Evolutionary conservation across 2,888 invertebrate species (phyloP).

Genomic region (Bugula neritina): DNA sequence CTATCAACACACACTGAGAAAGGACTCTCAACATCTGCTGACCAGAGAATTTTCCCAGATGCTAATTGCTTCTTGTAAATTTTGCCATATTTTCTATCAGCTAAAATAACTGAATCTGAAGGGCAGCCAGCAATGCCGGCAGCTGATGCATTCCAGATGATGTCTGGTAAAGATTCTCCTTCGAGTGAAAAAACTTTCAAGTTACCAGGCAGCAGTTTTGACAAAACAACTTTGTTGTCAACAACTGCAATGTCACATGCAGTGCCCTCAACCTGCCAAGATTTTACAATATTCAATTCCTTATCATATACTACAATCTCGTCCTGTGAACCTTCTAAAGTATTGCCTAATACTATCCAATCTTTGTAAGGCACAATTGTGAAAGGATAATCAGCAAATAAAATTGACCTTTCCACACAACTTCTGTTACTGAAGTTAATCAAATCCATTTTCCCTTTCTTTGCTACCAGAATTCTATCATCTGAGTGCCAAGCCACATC

Average conservation of each 20-base stretch:
- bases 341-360: background rate
- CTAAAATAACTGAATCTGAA: background rate
- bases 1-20: background rate
- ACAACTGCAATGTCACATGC: constrained; percentile 4
- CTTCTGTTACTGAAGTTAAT: background rate
- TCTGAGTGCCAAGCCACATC: background rate
- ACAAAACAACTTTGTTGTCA: background rate
- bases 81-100: background rate
- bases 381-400: background rate
- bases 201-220: background rate
- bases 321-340: background rate
- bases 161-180: background rate
- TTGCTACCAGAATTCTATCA: background rate
- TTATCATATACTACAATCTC: background rate
- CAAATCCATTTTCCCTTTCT: background rate
- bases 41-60: background rate
- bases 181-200: background rate
- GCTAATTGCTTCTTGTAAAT: background rate
- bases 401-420: background rate
- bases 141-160: background rate
- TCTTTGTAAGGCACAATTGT: background rate
- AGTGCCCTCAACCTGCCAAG: background rate
- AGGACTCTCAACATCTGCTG: background rate
- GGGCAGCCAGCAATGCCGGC: background rate
- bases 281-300: background rate